Base-by-base conservation (phyloP, 2,113 vertebrate genomes). In the Mesocricetus auratus region DNA sequence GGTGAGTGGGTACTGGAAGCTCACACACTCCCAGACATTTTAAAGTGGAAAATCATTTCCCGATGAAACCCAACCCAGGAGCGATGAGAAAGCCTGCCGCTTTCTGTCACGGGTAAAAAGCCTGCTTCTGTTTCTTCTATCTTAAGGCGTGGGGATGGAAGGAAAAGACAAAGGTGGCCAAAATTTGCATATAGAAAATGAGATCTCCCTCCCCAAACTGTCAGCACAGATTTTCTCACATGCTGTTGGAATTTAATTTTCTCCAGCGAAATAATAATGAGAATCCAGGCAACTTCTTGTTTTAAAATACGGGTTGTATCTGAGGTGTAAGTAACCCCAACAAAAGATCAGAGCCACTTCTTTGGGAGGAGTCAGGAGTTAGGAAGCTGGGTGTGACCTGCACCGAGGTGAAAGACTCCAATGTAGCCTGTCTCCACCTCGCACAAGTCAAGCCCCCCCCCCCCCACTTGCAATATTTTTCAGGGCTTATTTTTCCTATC, bases 221-320 rank as follows among this genome's bases (percentile, higher is more conserved):
- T 62, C n/a, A 86, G 95, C 92, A 87, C 94, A 94, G 12, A 33
- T 88, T 75, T 93, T 69, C 56, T 71, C 93, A 96, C 95, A 56
- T 26, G 33, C 29, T 77, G 36, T n/a, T 91, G 95, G 98, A 97
- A 98, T 90, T 73, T 95, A 95, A 78, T 94, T 69, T 93, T 97
- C 93, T 91, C 42, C 93, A 13, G 94, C 69, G 50, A 94, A 90
- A 95, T 19, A 89, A 94, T 10, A 95, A 95, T 90, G 2, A 45
- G 94, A 95, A 94, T 94, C 69, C 77, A 91, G 78, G 75, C 31
- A 87, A 94, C 93, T 50, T 93, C 78, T 53, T 74, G 97, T 47
- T 86, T 0, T 50, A 22, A 90, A 95, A 60, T 60, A 29, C 3
- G 31, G 42, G 47, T 83, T 36, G 1, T 82, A 86, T 92, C 82